Percentiles rank a stretch among this genome's conserved stretches.
These are phyloP conservation scores for Protonemura montana DNA, from an alignment of 2,888 invertebrate genomes.

Conservation along the genomic window DNA sequence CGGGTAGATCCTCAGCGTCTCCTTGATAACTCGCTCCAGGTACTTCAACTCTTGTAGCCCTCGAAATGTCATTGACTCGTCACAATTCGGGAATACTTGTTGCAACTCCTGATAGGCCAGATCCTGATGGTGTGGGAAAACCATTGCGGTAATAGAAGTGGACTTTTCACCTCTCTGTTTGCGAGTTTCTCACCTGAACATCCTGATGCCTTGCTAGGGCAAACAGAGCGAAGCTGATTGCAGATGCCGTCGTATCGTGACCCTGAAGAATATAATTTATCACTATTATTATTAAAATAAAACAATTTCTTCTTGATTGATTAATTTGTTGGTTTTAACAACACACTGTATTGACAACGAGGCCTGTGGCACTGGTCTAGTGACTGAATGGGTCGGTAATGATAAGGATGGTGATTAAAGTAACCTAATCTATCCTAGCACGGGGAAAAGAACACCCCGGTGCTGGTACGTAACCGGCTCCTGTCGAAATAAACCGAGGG, in stretches of 20 bases:
- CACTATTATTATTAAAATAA: not conserved
- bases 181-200: slow-evolving; percentile 52
- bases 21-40: slow-evolving; percentile 75
- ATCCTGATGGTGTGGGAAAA: slow-evolving; percentile 58
- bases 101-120: slow-evolving; percentile 62
- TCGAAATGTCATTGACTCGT: slow-evolving; percentile 63
- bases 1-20: slow-evolving; percentile 70
- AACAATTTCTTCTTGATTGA: too few relatives aligned
- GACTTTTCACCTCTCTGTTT: too few relatives aligned
- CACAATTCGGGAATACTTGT: slow-evolving; percentile 60
- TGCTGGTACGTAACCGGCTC: too few relatives aligned
- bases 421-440: too few relatives aligned
- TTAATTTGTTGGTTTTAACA: too few relatives aligned
- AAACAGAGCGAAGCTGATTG: slow-evolving; percentile 52
- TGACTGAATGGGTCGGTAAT: too few relatives aligned
- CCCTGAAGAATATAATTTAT: slow-evolving; percentile 47
- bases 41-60: slow-evolving; percentile 71
- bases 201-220: slow-evolving; percentile 53
- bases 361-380: too few relatives aligned
- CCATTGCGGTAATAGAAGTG: too few relatives aligned
- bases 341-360: too few relatives aligned
- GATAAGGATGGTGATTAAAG: too few relatives aligned
- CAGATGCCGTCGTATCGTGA: slow-evolving; percentile 55
- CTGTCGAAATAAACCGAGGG: too few relatives aligned
- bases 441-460: too few relatives aligned